Percentiles rank a stretch among this genome's conserved stretches.
These are phyloP conservation scores for Catostylus mosaicus DNA, from an alignment of 30 jellyfish, hydroid and myxozoan genomes.

Conservation along the genomic window DNA sequence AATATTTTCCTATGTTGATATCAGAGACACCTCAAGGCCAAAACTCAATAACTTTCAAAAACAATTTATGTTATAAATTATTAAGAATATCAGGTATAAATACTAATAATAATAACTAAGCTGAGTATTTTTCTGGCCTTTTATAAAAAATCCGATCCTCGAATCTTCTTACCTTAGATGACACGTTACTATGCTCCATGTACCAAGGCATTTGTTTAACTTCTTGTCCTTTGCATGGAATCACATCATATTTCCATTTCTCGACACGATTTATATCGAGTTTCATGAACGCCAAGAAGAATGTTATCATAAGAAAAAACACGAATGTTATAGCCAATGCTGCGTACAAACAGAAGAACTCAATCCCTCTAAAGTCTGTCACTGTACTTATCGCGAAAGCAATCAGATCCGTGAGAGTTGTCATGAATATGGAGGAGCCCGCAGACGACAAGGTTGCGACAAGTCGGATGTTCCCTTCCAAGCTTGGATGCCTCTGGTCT, in stretches of 20 bases:
- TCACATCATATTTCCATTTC: constrained; percentile 63
- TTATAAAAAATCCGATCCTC: too few species aligned
- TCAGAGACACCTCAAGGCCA: too few species aligned
- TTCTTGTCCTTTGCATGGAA: constrained; percentile 61
- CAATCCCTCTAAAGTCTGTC: constrained; percentile 92
- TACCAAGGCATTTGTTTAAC: constrained; percentile 69
- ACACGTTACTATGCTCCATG: constrained; percentile 38
- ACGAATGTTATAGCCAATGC: constrained; percentile 77
- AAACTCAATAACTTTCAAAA: too few species aligned
- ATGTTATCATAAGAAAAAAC: constrained; percentile 74
- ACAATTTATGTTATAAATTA: too few species aligned
- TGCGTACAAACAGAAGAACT: constrained; percentile 88
- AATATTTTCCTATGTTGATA: too few species aligned
- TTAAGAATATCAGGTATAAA: too few species aligned
- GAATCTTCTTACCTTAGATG: constrained; percentile 73
- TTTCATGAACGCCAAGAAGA: constrained; percentile 78
- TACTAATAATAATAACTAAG: too few species aligned
- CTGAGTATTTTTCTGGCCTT: too few species aligned
- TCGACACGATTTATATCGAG: constrained; percentile 87
- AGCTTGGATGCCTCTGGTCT: constrained; percentile 69
- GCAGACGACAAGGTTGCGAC: constrained; percentile 77
- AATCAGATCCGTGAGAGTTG: constrained; percentile 87
- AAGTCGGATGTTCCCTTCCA: constrained; percentile 72
- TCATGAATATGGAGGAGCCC: constrained; percentile 95
- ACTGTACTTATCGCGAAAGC: constrained; percentile 89